Conservation (phyloP, 2,888 invertebrate species). For the Pammene aurita region DNA sequence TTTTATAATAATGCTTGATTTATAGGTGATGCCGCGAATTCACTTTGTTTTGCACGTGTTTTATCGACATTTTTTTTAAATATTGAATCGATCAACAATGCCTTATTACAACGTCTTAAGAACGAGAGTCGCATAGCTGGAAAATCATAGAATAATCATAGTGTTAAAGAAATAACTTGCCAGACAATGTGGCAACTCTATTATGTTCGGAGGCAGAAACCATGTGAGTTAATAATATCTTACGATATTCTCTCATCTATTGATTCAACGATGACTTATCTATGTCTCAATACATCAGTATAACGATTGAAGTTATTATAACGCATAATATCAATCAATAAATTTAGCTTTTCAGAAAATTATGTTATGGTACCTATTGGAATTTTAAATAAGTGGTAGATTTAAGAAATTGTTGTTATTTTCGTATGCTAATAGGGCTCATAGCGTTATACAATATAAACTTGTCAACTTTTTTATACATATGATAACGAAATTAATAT, state of each 20-base stretch:
- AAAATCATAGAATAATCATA: not conserved
- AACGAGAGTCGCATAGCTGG: not conserved
- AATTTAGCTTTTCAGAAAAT: too few relatives aligned
- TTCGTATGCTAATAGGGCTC: too few relatives aligned
- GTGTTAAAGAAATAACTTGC: constrained; percentile 17
- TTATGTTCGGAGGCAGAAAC: constrained; percentile 21
- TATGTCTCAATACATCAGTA: constrained; percentile 17
- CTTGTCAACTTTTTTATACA: too few relatives aligned
- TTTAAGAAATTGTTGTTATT: too few relatives aligned
- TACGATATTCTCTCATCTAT: constrained; percentile 20
- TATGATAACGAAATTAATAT: too few relatives aligned
- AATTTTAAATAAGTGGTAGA: too few relatives aligned
- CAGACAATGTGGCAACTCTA: constrained; percentile 39
- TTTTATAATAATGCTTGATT: constrained; percentile 80
- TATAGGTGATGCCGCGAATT: constrained; percentile 72
- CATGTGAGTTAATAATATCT: constrained; percentile 18
- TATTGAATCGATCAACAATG: not conserved
- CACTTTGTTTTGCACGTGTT: constrained; percentile 79
- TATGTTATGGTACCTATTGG: too few relatives aligned
- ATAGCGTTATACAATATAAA: too few relatives aligned
- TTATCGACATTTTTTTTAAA: constrained; percentile 56
- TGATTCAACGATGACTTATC: constrained; percentile 22
- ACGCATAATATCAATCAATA: too few relatives aligned
- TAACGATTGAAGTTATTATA: not conserved
- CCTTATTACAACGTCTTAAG: constrained; percentile 2